Evolutionary conservation across 2,888 invertebrate species (phyloP).

Genomic region (Drosophila maculinotata): DNA sequence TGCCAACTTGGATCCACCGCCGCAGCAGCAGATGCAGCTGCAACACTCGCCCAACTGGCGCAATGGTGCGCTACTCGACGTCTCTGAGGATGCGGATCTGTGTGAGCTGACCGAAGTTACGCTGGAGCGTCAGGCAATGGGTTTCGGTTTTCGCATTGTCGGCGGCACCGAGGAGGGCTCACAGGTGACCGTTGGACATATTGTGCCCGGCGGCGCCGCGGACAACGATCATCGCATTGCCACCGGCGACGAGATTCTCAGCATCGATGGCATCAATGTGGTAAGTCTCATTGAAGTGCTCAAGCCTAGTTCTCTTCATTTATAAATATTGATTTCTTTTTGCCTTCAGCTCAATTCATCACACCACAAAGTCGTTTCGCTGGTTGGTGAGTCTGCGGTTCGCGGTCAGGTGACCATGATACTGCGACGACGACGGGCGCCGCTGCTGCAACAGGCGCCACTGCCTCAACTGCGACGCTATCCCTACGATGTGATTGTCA

Average conservation of each 20-base stretch:
- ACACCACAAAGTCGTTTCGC: conserved; percentile 96
- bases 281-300: conserved; percentile 85
- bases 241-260: conserved; percentile 97
- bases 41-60: conserved; percentile 78
- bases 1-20: conserved; percentile 80
- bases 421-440: conserved; percentile 87
- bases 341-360: conserved; percentile 89
- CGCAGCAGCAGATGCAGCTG: conserved; percentile 50
- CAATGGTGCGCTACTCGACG: conserved; percentile 60
- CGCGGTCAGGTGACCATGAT: conserved; percentile 94
- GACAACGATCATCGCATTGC: conserved; percentile 95
- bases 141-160: conserved; percentile 99
- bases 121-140: conserved; percentile 94
- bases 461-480: conserved; percentile 72
- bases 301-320: no score
- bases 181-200: conserved; percentile 98
- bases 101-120: conserved; percentile 87
- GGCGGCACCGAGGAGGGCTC: conserved; percentile 99
- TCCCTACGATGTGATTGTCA: conserved; percentile 97
- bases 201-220: conserved; percentile 98
- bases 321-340: no score
- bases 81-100: conserved; percentile 72
- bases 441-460: conserved; percentile 50
- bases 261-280: conserved; percentile 94
- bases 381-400: conserved; percentile 95